Conservation (phyloP, 2,888 invertebrate genomes). For the Metopia argyrocephala region DNA sequence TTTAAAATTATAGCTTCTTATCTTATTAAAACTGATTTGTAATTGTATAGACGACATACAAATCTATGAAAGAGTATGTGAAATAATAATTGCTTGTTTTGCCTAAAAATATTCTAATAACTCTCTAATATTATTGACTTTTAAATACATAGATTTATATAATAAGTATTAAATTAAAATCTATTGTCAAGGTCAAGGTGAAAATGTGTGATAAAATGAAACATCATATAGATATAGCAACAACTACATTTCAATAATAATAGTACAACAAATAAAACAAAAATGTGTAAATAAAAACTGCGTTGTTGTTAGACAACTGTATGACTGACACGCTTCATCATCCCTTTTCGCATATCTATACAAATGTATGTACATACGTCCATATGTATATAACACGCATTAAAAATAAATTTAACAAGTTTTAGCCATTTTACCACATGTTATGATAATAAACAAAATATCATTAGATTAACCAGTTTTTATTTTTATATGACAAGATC, state of each 20-base stretch:
- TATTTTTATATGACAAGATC: slow-evolving; percentile 14
- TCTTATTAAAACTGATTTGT: too few relatives aligned
- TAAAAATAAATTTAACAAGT: slow-evolving; percentile 7
- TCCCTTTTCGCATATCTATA: too few relatives aligned
- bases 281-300: neutral
- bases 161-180: neutral
- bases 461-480: neutral
- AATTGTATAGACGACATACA: too few relatives aligned
- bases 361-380: too few relatives aligned
- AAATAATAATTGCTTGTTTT: too few relatives aligned
- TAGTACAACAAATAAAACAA: neutral
- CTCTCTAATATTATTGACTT: neutral
- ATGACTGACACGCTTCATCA: neutral
- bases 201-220: slow-evolving; percentile 7
- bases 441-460: neutral
- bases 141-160: neutral
- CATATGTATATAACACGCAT: slow-evolving; percentile 21
- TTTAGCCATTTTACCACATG: slow-evolving; percentile 8
- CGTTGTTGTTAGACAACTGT: neutral
- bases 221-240: neutral
- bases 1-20: too few relatives aligned
- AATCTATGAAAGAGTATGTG: too few relatives aligned
- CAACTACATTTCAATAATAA: neutral
- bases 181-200: slow-evolving; percentile 43
- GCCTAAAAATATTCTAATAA: neutral